A percentile compares a stretch with the other conserved stretches of the same genome.
These are phyloP conservation scores for Cyprinodon brontotheroides DNA, from an alignment of 2,113 vertebrate species.

Conservation along the genomic window DNA sequence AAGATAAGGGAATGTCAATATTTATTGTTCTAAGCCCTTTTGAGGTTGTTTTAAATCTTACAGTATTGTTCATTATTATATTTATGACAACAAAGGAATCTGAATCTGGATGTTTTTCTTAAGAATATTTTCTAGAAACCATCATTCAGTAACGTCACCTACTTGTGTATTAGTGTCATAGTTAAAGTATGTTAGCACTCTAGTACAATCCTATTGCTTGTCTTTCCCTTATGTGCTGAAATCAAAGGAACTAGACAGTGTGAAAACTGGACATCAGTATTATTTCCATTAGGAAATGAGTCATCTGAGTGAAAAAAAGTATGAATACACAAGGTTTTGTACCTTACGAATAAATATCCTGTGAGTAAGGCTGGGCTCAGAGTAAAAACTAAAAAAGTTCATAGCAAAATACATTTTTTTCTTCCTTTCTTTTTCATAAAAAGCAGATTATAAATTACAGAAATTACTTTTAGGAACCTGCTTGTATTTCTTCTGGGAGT, in stretches of 20 bases:
- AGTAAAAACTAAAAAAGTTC: no score
- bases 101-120: neutral
- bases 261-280: constrained; percentile 54
- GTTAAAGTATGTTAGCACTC: constrained; percentile 6
- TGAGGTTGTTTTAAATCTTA: neutral
- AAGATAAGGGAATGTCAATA: constrained; percentile 8
- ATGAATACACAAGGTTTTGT: constrained; percentile 52
- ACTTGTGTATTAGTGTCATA: neutral
- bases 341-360: constrained; percentile 26
- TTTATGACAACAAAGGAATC: neutral
- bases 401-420: no score
- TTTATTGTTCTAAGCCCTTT: neutral
- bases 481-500: no score
- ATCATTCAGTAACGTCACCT: neutral
- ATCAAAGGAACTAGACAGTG: constrained; percentile 61
- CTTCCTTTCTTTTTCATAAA: no score
- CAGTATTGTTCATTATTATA: neutral
- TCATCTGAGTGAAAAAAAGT: constrained; percentile 59
- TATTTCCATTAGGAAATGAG: constrained; percentile 54
- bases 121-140: neutral
- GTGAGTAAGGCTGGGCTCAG: neutral
- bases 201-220: constrained; percentile 44
- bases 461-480: no score
- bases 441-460: no score
- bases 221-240: constrained; percentile 44